phyloP scores from a whole-genome alignment of 2,113 vertebrate genomes.

The Odocoileus hemionus region DNA sequence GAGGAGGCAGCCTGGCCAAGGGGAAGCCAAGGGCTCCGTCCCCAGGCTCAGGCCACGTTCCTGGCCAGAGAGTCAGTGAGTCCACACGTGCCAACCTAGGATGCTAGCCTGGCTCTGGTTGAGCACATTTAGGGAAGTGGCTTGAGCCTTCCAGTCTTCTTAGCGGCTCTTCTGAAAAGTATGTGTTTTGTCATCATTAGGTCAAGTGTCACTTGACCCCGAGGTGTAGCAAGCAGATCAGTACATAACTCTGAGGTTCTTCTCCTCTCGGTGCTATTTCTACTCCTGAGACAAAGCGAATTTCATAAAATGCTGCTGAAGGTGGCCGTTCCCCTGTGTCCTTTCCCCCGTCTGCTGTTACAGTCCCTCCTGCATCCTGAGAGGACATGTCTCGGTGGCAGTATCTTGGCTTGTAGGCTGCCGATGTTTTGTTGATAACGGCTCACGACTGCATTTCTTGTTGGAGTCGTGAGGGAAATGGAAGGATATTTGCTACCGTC shows the following conservation, averaged over 20 bases:
- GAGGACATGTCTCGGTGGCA: neutral
- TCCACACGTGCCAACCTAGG: accelerated
- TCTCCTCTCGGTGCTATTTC: neutral
- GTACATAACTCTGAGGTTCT: neutral
- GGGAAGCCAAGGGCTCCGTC: neutral
- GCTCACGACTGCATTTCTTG: neutral
- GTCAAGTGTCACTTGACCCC: neutral
- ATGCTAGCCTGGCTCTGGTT: neutral
- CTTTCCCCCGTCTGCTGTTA: neutral
- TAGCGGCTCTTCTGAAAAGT: neutral
- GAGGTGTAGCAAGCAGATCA: neutral
- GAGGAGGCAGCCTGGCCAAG: neutral
- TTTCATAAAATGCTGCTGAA: neutral
- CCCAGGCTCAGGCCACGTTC: accelerated
- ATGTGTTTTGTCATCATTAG: neutral
- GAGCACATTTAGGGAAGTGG: neutral
- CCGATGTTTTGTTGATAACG: neutral
- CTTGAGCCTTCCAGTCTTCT: neutral
- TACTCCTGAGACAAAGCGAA: neutral
- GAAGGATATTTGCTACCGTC: neutral
- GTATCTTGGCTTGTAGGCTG: neutral
- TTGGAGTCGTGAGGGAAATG: neutral
- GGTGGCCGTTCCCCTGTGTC: neutral
- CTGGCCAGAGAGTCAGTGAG: neutral
- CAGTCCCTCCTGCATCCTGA: neutral